Evolutionary conservation across 2,888 invertebrate species (phyloP).

Genomic region (Agrotis puta): DNA sequence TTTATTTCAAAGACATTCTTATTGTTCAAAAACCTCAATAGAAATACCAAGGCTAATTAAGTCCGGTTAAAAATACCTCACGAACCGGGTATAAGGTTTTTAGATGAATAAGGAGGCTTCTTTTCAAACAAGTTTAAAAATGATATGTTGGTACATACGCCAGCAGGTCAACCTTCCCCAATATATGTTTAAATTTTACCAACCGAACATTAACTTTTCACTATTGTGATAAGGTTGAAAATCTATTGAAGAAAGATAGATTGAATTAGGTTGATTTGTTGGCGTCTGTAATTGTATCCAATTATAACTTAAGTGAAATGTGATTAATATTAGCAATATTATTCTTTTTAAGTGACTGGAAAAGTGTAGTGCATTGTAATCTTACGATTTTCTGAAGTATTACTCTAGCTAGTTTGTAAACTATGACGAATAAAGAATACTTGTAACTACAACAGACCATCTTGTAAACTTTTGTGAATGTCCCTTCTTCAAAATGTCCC

Average conservation of each 20-base stretch:
- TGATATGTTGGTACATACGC: background rate
- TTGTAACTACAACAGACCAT: constrained; percentile 18
- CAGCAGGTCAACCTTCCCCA: too few relatives aligned
- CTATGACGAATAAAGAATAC: constrained; percentile 51
- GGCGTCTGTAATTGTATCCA: background rate
- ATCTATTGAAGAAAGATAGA: too few relatives aligned
- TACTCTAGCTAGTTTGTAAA: constrained; percentile 56
- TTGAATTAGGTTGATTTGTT: too few relatives aligned
- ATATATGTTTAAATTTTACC: too few relatives aligned
- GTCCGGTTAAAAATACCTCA: background rate
- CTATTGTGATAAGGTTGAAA: too few relatives aligned
- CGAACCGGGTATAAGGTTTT: background rate
- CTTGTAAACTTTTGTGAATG: background rate
- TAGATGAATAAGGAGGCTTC: background rate
- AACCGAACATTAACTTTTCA: too few relatives aligned
- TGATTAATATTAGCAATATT: constrained; percentile 65
- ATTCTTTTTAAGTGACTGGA: constrained; percentile 49
- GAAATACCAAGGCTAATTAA: background rate
- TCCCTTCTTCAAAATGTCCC: too few relatives aligned
- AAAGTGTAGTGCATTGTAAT: constrained; percentile 45
- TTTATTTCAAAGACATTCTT: background rate
- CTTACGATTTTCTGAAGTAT: constrained; percentile 42
- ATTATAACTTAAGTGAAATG: constrained; percentile 61
- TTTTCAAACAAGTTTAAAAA: background rate
- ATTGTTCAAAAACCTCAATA: background rate